Evolutionary conservation across 2,888 invertebrate species (phyloP), one percentile per base, ranked within the genome.

Genomic region (Pandemis heparana): DNA sequence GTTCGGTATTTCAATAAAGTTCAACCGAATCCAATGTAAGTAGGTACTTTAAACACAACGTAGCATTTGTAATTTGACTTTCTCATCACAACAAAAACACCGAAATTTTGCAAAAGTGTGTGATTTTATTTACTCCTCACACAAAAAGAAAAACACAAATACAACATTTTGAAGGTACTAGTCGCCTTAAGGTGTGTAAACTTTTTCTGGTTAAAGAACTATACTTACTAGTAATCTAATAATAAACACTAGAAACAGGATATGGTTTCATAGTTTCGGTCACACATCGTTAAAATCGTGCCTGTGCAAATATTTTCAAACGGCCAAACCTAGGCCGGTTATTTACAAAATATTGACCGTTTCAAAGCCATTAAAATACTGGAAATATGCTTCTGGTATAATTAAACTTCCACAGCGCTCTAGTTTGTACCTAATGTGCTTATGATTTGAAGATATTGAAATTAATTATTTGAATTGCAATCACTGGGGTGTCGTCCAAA

Each of bases 301-400:
- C 69, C 64, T 77, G 60, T 77, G 76, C 75, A 72, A 79, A 80
- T 81, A 81, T 83, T 79, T 78, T 80, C 79, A 79, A 81, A 77
- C 75, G 48, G 8, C 41, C 10, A 39, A 77, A 77, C 75, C 76
- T 78, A 80, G 79, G 81, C 82, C 79, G 81, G 79, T 72, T 90
- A 89, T 91, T 91, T 91, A 89, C 88, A 86, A 91, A 91, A 90
- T 90, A 90, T 83, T 81, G 79, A 82, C 82, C 82, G 81, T 81
- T 85, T 85, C 83, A 76, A 80, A 83, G 70, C 78, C 82, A 82
- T 81, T 85, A 82, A 85, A 87, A 79, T 65, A 75, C 43, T 61
- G 67, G 62, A 72, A 59, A 59, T 64, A 63, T 10, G 56, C 38
- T 64, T 56, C 14, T 14, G 46, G 18, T 60, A 16, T 65, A 46